phyloP scores from a whole-genome alignment of 2,888 invertebrate genomes.

The Orgyia antiqua region DNA sequence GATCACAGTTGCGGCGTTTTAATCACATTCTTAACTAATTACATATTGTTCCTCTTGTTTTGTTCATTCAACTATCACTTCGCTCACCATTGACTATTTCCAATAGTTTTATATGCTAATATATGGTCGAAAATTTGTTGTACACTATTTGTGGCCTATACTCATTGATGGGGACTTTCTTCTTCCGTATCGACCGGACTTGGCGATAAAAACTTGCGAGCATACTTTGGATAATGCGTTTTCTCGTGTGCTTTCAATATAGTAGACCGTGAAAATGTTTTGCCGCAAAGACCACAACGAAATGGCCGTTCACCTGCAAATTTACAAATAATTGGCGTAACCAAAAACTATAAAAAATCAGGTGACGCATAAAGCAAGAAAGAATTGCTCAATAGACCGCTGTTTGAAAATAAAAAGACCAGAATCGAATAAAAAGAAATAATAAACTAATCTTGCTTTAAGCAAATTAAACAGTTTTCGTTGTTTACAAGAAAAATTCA shows the following conservation, averaged over 20 bases:
- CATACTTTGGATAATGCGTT: slow-evolving; percentile 94
- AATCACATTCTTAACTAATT: slow-evolving; percentile 77
- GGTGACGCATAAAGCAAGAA: too few relatives aligned
- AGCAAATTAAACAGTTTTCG: too few relatives aligned
- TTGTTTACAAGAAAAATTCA: too few relatives aligned
- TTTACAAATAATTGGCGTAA: too few relatives aligned
- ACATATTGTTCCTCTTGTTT: slow-evolving; percentile 73
- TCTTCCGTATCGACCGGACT: slow-evolving; percentile 91
- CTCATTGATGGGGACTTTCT: slow-evolving; percentile 86
- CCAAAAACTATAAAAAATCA: too few relatives aligned
- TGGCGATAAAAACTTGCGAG: slow-evolving; percentile 92
- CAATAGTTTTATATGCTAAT: slow-evolving; percentile 40
- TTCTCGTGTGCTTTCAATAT: slow-evolving; percentile 95
- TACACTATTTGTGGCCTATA: slow-evolving; percentile 35
- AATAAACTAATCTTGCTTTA: background rate
- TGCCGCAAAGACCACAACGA: slow-evolving; percentile 92
- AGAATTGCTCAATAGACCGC: too few relatives aligned
- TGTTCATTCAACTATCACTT: slow-evolving; percentile 63
- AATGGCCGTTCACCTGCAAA: slow-evolving; percentile 88
- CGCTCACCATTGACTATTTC: slow-evolving; percentile 56
- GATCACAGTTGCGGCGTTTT: slow-evolving; percentile 79
- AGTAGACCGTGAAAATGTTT: slow-evolving; percentile 93
- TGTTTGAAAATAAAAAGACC: too few relatives aligned
- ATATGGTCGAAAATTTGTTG: slow-evolving; percentile 43
- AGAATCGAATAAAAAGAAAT: too few relatives aligned